Evolutionary conservation across 2,888 invertebrate genomes (phyloP).

Genomic region (Drosophila prostipennis): DNA sequence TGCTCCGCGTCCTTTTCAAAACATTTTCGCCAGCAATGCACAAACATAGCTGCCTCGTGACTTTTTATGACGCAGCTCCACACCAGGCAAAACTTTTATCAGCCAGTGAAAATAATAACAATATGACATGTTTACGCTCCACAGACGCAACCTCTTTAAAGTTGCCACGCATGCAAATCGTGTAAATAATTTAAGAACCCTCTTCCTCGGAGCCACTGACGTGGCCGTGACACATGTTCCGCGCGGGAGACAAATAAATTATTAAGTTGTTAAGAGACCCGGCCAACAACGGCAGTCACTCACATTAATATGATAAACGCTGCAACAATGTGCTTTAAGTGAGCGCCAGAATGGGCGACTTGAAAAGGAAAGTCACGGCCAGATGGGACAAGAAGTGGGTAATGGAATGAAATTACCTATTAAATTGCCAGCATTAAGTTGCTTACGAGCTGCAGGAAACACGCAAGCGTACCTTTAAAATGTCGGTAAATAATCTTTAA

Average conservation of each 20-base stretch:
- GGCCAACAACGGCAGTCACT: constrained; percentile 54
- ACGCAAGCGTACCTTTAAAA: constrained; percentile 10
- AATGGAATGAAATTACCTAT: constrained; percentile 10
- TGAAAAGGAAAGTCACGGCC: constrained; percentile 10
- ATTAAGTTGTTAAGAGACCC: constrained; percentile 71
- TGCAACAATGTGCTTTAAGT: constrained; percentile 46
- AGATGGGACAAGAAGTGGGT: constrained; percentile 16
- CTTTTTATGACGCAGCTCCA: constrained; percentile 66
- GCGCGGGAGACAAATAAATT: constrained; percentile 61
- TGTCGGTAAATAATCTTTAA: neutral
- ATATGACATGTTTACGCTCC: constrained; percentile 76
- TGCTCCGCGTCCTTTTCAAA: constrained; percentile 46
- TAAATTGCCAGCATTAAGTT: constrained; percentile 19
- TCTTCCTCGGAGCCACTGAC: constrained; percentile 33
- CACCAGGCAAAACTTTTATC: constrained; percentile 62
- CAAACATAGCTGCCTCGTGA: constrained; percentile 1
- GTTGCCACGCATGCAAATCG: constrained; percentile 74
- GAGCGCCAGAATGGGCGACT: constrained; percentile 31
- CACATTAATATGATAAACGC: constrained; percentile 48
- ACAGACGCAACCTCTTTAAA: constrained; percentile 63
- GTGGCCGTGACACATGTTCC: constrained; percentile 61
- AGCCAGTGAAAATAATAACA: constrained; percentile 66
- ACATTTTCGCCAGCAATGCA: constrained; percentile 28
- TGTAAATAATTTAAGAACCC: constrained; percentile 68
- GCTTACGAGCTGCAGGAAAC: neutral